phyloP scores from a whole-genome alignment of 2,113 vertebrate species.

The Heloderma charlesbogerti region DNA sequence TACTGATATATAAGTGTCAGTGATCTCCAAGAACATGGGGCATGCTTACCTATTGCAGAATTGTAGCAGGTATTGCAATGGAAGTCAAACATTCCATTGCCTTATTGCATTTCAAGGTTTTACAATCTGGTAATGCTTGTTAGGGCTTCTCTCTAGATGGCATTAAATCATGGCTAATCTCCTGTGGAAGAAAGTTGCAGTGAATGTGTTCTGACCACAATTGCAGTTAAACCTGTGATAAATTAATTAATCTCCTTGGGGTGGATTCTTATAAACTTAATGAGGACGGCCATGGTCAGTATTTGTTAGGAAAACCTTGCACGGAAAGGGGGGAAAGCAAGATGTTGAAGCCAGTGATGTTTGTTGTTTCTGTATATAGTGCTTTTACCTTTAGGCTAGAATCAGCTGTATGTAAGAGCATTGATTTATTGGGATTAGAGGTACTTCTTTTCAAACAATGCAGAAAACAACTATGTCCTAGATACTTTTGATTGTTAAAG shows the following conservation, averaged over 20 bases:
- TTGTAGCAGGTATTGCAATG: not conserved
- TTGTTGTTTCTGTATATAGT: not conserved
- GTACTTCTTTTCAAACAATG: not conserved
- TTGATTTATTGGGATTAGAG: constrained; percentile 19
- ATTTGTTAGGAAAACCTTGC: not conserved
- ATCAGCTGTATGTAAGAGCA: not conserved
- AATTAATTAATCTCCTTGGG: constrained; percentile 8
- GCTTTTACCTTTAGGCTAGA: not conserved
- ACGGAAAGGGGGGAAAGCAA: not conserved
- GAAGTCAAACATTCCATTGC: not conserved
- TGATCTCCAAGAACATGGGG: not conserved
- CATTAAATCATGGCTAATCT: accelerated
- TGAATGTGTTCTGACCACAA: not conserved
- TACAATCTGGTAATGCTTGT: accelerated
- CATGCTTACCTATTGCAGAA: not conserved
- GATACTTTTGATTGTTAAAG: not conserved
- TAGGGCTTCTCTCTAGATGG: accelerated
- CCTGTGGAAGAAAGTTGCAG: not conserved
- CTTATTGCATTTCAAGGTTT: accelerated
- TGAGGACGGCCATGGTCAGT: constrained; percentile 23
- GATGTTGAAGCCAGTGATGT: not conserved
- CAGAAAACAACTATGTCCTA: not conserved
- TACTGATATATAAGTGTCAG: not conserved
- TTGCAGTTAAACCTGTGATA: constrained; percentile 9
- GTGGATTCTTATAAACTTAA: not conserved